Evolutionary conservation across 1,140 invertebrate species (phyloP), one percentile per base, ranked within the genome.

Genomic region (Trigoniulus corallinus): DNA sequence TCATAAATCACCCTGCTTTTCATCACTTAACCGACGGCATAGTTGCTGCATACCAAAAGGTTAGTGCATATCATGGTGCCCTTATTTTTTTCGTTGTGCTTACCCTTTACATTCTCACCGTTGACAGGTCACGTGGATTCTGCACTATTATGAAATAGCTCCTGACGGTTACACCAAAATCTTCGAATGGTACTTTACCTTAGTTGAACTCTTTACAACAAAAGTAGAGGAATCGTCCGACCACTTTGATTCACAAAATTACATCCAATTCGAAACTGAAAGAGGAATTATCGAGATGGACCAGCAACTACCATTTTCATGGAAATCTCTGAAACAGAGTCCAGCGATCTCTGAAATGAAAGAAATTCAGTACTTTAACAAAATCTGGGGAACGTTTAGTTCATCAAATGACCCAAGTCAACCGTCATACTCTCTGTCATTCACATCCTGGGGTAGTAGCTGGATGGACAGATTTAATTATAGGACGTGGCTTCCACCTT

Each of bases 221-320:
- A 44, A 4, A 21, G 18, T 44, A 7, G 42, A 44, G 18, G 24
- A 20, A 12, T 21, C 18, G 7, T 24, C 18, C 12, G 18, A 44
- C 12, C 7, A 24, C 12, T 44, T 44, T 24, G 24, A 44, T 24
- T 44, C 42, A 12, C 24, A 7, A 20, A 44, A 44, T 24, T 21
- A 44, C 12, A 7, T 44, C 21, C 12, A 7, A 20, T 7, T 44
- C 12, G 4, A 7, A 21, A 7, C 24, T 7, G 42, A 44, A 20
- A 7, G 4, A 7, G 42, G 42, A 7, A 24, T 7, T 7, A 24
- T 24, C 21, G 42, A 44, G 21, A 4, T 44, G 42, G 42, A 44
- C 18, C 42, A 44, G 42, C 4, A 44, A 21, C 42, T 44, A 18
- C 42, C 42, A 44, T 44, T 44, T 44, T 20, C 42, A 10, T 44